Evolutionary conservation across 2,797 vertebrate genomes (phyloP), one percentile per base, ranked within the genome.

Genomic region (Crax fasciolata): DNA sequence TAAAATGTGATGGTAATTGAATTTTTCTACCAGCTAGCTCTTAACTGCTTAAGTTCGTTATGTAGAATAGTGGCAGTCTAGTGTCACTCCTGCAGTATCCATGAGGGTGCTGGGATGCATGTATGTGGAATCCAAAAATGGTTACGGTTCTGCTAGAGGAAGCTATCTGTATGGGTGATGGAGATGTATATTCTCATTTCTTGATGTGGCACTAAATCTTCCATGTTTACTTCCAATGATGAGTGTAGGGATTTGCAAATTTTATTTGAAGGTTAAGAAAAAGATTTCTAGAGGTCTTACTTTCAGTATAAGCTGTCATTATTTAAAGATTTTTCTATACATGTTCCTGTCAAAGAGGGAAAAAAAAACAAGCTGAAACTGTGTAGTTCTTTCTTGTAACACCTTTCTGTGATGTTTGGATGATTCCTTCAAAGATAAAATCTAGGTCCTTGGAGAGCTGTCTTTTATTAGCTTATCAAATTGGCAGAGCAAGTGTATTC

Each of bases 391-490:
- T 87, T 67, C 51, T 54, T 85, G 43, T 62, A 32, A n/a, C 70
- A 73, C 8, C 74, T 89, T 58, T 68, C 35, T 70, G 57, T 77
- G 65, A 62, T 67, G 44, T 80, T 89, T 48, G 43, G 70, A 67
- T 49, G 46, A 72, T 61, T 79, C 25, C 27, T 88, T 84, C 52
- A 66, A 77, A 75, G 66, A 35, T 49, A 71, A 0, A 3, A 25
- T 71, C 54, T 48, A 20, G 38, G 35, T 81, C 62, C 32, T 48
- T 63, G 32, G 66, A 63, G 85, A 87, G 75, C 25, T 85, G 58
- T 71, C 39, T 63, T 76, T 84, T 84, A 48, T 84, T 81, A 91
- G 49, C 80, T 89, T 90, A 65, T 92, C 62, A 81, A 43, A 59
- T 51, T 77, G 92, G 70, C 61, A 71, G 73, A 91, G 49, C 44